These are phyloP conservation scores for Denticeps clupeoides DNA, from an alignment of 2,797 vertebrate species.

Conservation along the genomic window DNA sequence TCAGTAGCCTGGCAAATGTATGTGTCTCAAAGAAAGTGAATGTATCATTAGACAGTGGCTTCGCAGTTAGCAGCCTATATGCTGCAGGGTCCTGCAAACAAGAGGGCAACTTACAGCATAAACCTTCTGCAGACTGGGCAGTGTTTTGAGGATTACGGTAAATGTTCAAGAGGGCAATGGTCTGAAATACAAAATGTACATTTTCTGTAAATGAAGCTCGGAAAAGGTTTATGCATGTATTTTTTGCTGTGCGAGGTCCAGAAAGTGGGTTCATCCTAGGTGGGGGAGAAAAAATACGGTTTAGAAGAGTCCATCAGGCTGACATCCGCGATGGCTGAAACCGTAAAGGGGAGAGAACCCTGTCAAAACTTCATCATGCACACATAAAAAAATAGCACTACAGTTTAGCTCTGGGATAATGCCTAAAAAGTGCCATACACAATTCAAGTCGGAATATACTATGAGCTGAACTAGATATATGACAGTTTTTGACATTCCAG, in stretches of 20 bases:
- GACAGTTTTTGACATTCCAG: no score
- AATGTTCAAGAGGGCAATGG: slow-evolving; percentile 97
- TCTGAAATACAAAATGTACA: slow-evolving; percentile 77
- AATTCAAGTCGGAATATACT: no score
- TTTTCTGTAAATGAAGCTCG: slow-evolving; percentile 49
- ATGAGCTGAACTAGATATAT: no score
- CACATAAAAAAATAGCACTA: background rate
- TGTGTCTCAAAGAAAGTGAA: background rate
- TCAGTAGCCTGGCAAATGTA: no score
- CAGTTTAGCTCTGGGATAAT: no score
- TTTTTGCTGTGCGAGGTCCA: background rate
- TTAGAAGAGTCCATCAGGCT: background rate
- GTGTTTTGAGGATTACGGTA: slow-evolving; percentile 98
- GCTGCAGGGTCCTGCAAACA: slow-evolving; percentile 62
- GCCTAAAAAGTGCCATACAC: no score
- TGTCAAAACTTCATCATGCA: background rate
- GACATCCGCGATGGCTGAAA: slow-evolving; percentile 9
- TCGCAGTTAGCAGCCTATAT: slow-evolving; percentile 23
- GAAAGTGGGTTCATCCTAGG: slow-evolving; percentile 5
- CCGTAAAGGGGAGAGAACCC: slow-evolving; percentile 16
- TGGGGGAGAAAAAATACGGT: slow-evolving; percentile 34
- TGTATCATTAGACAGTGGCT: background rate
- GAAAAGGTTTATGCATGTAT: slow-evolving; percentile 11
- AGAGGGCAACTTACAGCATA: slow-evolving; percentile 88
- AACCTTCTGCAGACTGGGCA: slow-evolving; percentile 96